Evolutionary conservation across 1,140 invertebrate genomes (phyloP).

Genomic region (Bombus confusus): DNA sequence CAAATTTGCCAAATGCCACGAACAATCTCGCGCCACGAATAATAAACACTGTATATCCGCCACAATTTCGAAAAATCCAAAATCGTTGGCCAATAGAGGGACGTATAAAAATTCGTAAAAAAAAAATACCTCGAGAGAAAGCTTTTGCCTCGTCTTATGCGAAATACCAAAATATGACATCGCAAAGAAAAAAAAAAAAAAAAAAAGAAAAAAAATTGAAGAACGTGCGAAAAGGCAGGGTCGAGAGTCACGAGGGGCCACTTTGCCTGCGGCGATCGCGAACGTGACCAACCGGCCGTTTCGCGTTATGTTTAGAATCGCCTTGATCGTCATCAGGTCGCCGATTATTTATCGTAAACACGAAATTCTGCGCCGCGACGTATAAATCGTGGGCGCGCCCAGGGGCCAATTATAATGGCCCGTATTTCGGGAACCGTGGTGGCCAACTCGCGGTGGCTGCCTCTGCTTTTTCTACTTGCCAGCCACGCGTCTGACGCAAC

Average conservation of each 20-base stretch:
- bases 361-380: constrained; percentile 7
- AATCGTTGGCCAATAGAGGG: too few species aligned
- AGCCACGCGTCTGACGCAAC: constrained; percentile 30
- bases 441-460: not conserved
- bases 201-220: too few species aligned
- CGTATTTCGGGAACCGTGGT: constrained; percentile 56
- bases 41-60: too few species aligned
- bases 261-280: not conserved
- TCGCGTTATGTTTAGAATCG: constrained; percentile 20
- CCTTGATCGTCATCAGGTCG: constrained; percentile 34
- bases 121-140: too few species aligned
- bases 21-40: too few species aligned
- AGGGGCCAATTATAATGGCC: constrained; percentile 57
- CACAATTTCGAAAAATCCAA: too few species aligned
- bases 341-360: constrained; percentile 58
- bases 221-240: too few species aligned
- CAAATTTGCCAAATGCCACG: too few species aligned
- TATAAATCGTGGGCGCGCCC: constrained; percentile 53
- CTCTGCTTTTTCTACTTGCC: constrained; percentile 63
- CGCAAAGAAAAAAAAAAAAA: too few species aligned
- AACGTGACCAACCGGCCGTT: not conserved
- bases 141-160: too few species aligned
- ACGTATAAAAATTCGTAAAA: too few species aligned
- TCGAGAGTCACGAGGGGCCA: not conserved
- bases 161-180: too few species aligned